These are phyloP conservation scores for Mus spretus DNA, from an alignment of 2,797 vertebrate species.

Conservation along the genomic window DNA sequence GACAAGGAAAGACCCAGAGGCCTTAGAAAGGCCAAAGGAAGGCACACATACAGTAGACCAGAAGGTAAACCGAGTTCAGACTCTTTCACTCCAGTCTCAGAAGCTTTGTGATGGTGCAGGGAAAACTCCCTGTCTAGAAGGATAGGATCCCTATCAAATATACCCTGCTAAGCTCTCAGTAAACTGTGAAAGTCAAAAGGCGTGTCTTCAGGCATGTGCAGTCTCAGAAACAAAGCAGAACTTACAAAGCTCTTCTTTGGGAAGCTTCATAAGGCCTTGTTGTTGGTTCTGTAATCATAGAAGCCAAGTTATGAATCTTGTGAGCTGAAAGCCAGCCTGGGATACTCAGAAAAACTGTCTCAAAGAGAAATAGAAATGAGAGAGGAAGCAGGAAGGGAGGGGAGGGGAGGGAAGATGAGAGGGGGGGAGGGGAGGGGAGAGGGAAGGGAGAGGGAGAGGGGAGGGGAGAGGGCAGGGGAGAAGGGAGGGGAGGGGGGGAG, in stretches of 20 bases:
- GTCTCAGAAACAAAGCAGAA: neutral
- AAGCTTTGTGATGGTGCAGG: neutral
- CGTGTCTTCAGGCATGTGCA: neutral
- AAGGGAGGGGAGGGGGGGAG: too few relatives aligned
- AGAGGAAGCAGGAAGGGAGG: neutral
- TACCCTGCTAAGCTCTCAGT: neutral
- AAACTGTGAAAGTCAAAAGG: neutral
- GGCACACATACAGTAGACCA: neutral
- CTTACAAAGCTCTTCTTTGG: neutral
- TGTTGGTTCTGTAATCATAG: neutral
- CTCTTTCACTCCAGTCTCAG: neutral
- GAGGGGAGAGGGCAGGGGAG: neutral
- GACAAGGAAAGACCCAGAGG: neutral
- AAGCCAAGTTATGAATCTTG: neutral
- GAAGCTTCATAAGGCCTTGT: neutral
- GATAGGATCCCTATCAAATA: neutral
- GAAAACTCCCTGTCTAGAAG: neutral
- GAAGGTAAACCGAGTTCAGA: conserved; percentile 41
- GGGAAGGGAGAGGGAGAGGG: too few relatives aligned
- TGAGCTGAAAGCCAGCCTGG: neutral
- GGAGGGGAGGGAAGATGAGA: neutral
- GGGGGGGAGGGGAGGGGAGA: too few relatives aligned
- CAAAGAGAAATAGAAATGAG: neutral
- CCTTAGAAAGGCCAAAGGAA: too few relatives aligned
- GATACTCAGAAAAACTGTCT: neutral